phyloP scores from a whole-genome alignment of 92 coral and sea anemone species.

The Epizoanthus rinbou region DNA sequence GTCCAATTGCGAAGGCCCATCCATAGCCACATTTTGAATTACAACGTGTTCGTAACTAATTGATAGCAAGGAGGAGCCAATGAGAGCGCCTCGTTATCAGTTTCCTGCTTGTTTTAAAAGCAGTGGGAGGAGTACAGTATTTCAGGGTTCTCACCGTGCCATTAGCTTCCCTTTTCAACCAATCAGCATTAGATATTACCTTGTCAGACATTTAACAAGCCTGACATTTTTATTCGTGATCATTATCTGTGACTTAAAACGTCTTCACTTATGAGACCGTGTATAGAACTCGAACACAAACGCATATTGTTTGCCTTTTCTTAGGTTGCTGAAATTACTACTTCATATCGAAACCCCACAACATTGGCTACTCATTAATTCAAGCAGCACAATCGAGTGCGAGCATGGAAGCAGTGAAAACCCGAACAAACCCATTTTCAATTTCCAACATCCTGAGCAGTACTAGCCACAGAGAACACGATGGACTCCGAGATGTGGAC shows the following conservation, averaged over 20 bases:
- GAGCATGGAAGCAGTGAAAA: slow-evolving; percentile 81
- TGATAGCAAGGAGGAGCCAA: slow-evolving; percentile 86
- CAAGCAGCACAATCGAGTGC: slow-evolving; percentile 52
- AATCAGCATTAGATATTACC: slow-evolving; percentile 79
- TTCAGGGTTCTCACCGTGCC: slow-evolving; percentile 96
- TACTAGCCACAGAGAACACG: slow-evolving; percentile 46
- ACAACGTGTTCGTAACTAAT: slow-evolving; percentile 96
- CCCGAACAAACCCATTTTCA: slow-evolving; percentile 93
- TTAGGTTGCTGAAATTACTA: slow-evolving; percentile 76
- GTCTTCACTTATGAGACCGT: slow-evolving; percentile 98
- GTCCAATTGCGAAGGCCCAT: slow-evolving; percentile 98
- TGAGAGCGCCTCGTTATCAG: slow-evolving; percentile 76
- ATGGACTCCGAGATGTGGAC: slow-evolving; percentile 20
- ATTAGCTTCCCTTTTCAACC: slow-evolving; percentile 83
- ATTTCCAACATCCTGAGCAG: slow-evolving; percentile 88
- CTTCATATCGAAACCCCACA: slow-evolving; percentile 61
- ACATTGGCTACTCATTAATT: slow-evolving; percentile 61
- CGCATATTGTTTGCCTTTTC: slow-evolving; percentile 97
- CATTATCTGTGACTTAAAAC: slow-evolving; percentile 99
- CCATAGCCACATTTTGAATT: slow-evolving; percentile 90
- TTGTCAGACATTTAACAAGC: slow-evolving; percentile 97
- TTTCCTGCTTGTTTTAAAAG: slow-evolving; percentile 84
- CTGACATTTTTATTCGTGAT: slow-evolving; percentile 99
- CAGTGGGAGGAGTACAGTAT: slow-evolving; percentile 94
- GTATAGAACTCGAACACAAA: slow-evolving; percentile 95